Evolutionary conservation across 2,888 invertebrate genomes (phyloP).

Genomic region (Euzetes globulus): DNA sequence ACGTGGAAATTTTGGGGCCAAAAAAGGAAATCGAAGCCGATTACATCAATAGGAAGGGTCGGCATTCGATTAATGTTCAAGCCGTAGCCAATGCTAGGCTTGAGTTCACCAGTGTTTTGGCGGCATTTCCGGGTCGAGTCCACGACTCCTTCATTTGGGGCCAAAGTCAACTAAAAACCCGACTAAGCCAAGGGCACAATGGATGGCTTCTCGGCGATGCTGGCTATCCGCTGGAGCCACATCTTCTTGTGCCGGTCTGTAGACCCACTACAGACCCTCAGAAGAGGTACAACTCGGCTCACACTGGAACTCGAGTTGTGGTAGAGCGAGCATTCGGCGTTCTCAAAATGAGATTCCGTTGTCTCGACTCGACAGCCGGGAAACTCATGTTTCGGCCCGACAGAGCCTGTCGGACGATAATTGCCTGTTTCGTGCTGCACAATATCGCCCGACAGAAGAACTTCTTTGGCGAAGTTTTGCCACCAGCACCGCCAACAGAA

Average conservation of each 20-base stretch:
- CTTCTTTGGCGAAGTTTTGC: too few relatives aligned
- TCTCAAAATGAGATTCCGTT: slow-evolving; percentile 4
- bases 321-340: not conserved
- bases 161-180: not conserved
- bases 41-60: slow-evolving; percentile 36
- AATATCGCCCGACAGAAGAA: slow-evolving; percentile 7
- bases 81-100: slow-evolving; percentile 44
- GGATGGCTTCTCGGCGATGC: not conserved
- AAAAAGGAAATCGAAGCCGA: slow-evolving; percentile 26
- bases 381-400: not conserved
- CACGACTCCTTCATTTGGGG: slow-evolving; percentile 41
- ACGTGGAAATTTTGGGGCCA: slow-evolving; percentile 25
- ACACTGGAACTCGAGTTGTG: not conserved
- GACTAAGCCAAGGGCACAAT: not conserved
- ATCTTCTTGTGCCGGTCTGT: not conserved
- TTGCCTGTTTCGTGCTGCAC: not conserved
- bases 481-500: too few relatives aligned
- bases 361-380: not conserved
- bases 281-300: not conserved
- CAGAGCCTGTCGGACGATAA: not conserved
- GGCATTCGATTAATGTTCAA: slow-evolving; percentile 38
- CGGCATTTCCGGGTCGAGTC: slow-evolving; percentile 43
- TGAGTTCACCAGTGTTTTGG: slow-evolving; percentile 38
- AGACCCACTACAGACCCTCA: not conserved
- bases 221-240: not conserved